phyloP scores from a whole-genome alignment of 2,888 invertebrate genomes.

The Crocallis elinguaria region DNA sequence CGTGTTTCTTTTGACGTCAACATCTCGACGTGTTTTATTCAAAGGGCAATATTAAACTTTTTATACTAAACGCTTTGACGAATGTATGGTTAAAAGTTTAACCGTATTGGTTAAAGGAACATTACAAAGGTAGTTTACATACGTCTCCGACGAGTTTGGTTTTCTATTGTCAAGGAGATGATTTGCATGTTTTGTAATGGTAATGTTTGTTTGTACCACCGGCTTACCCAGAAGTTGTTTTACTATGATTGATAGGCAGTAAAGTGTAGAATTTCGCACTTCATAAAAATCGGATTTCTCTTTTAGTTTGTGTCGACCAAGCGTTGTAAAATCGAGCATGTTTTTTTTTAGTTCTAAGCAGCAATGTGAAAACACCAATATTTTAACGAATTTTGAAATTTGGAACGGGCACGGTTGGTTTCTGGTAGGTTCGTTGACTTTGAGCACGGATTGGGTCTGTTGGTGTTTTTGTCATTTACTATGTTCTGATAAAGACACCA shows the following conservation, averaged over 20 bases:
- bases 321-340: constrained; percentile 1
- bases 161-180: constrained; percentile 43
- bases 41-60: constrained; percentile 50
- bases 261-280: constrained; percentile 59
- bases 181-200: constrained; percentile 63
- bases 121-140: constrained; percentile 63
- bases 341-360: too few relatives aligned
- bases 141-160: constrained; percentile 40
- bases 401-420: too few relatives aligned
- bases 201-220: constrained; percentile 67
- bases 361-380: too few relatives aligned
- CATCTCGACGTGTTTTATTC: too few relatives aligned
- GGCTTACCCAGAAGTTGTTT: constrained; percentile 63
- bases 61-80: constrained; percentile 47
- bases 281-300: constrained; percentile 53
- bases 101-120: constrained; percentile 68
- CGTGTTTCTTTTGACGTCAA: too few relatives aligned
- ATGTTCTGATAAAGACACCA: too few relatives aligned
- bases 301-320: constrained; percentile 20
- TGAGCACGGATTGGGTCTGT: too few relatives aligned
- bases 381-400: too few relatives aligned
- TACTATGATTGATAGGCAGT: constrained; percentile 69
- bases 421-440: too few relatives aligned
- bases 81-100: constrained; percentile 79
- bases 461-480: too few relatives aligned